Base-by-base conservation (phyloP, 2,113 vertebrate species). In the Vireo altiloquus region DNA sequence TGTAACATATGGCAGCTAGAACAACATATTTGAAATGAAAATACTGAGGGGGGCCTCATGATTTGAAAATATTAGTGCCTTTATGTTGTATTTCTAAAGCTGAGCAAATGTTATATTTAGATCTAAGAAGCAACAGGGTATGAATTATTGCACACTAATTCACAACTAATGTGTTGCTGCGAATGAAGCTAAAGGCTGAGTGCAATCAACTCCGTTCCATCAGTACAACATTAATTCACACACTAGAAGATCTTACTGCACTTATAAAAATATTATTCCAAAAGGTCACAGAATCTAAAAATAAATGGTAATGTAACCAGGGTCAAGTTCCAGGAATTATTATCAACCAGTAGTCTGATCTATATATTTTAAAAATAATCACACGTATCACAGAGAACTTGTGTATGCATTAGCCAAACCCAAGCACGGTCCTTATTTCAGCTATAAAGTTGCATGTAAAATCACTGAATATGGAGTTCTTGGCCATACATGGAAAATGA, bases 91-190 rank as follows among this genome's bases (percentile, higher is more conserved):
- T 78, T 97, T 97, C 96, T 97, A 96, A 98, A 97, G 92, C 92
- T 94, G 95, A 98, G 96, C 96, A 97, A 97, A 97, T 96, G 96
- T 96, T 97, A 97, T 97, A 97, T 98, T 98, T 97, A 98, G 96
- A 92, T 68, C 53, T 97, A 96, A 93, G 96, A 96, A 95, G 97
- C 96, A 97, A 98, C 94, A 97, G 97, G 86, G 92, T 92, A 96
- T 95, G 94, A 98, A 97, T 98, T 98, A 97, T 97, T 98, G 95
- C 94, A 97, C 97, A 95, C 96, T 98, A 97, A 97, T 98, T 98
- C 97, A 95, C 97, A 90, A 96, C 91, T 95, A 96, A 97, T 95
- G 88, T 96, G 97, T 97, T 96, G 95, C 97, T 97, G 95, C 16
- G 81, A 97, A 97, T 91, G 94, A 97, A 91, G 76, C 94, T 96